Conservation (phyloP, 2,113 vertebrate genomes). For the Riparia riparia region DNA sequence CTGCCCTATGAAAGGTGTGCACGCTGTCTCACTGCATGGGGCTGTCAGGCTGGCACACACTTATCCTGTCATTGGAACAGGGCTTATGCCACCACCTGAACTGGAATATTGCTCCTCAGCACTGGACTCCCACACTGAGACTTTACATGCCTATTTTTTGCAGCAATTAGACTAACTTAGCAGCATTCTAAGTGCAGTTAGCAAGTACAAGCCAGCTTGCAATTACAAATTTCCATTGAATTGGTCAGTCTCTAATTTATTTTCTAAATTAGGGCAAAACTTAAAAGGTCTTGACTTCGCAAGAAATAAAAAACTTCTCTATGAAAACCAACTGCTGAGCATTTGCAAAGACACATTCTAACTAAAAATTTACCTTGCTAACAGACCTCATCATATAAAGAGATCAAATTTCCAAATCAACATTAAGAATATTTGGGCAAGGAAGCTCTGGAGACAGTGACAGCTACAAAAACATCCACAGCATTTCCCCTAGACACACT, state of each 20-base stretch:
- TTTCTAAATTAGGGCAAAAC: neutral
- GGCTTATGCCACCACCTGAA: neutral
- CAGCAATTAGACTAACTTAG: neutral
- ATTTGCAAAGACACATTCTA: neutral
- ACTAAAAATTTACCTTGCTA: neutral
- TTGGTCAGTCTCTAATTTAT: neutral
- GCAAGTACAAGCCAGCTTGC: neutral
- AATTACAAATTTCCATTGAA: neutral
- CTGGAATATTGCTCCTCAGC: neutral
- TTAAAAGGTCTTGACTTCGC: neutral
- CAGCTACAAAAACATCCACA: neutral
- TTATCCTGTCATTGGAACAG: neutral
- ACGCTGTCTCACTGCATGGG: neutral
- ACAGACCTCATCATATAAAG: neutral
- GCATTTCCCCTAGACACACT: conserved; percentile 55
- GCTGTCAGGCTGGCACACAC: neutral
- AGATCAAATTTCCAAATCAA: neutral
- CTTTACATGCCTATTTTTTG: neutral
- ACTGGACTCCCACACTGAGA: neutral
- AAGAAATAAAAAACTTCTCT: neutral
- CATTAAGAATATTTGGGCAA: neutral
- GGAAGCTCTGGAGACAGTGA: neutral
- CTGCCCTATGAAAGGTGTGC: neutral
- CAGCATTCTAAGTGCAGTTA: neutral
- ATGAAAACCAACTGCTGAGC: neutral